A percentile compares a stretch with the other conserved stretches of the same genome.
phyloP scores from a whole-genome alignment of 2,888 invertebrate species.

The Petrolisthes cinctipes region DNA sequence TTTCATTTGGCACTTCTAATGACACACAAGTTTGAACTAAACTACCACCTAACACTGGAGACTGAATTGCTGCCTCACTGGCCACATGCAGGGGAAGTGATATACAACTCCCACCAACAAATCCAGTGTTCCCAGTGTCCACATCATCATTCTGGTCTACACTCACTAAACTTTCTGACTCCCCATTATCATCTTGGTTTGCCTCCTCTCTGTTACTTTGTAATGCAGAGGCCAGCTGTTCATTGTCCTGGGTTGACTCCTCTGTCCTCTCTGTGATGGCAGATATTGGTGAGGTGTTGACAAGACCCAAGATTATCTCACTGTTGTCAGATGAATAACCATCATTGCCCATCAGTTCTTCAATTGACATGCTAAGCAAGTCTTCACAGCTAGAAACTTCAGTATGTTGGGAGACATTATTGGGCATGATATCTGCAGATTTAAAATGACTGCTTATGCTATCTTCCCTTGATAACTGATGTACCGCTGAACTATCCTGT shows the following conservation, averaged over 20 bases:
- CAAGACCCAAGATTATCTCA: constrained; percentile 35
- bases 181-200: not conserved
- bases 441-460: too few species aligned
- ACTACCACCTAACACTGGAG: constrained; percentile 14
- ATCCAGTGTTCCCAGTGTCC: not conserved
- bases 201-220: not conserved
- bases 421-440: not conserved
- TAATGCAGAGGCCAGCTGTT: not conserved
- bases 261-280: constrained; percentile 51
- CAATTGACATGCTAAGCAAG: constrained; percentile 20
- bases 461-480: too few species aligned
- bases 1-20: not conserved
- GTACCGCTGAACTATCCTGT: too few species aligned
- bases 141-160: not conserved
- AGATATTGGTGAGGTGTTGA: constrained; percentile 42
- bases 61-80: constrained; percentile 39
- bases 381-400: constrained; percentile 21
- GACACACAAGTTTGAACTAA: constrained; percentile 24
- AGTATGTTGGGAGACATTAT: too few species aligned
- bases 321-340: constrained; percentile 31
- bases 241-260: constrained; percentile 39
- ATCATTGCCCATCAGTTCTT: constrained; percentile 12
- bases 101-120: constrained; percentile 1
- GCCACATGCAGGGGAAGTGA: constrained; percentile 19
- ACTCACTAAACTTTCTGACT: not conserved